Conservation (phyloP, 2,113 vertebrate genomes). For the Cynocephalus volans region DNA sequence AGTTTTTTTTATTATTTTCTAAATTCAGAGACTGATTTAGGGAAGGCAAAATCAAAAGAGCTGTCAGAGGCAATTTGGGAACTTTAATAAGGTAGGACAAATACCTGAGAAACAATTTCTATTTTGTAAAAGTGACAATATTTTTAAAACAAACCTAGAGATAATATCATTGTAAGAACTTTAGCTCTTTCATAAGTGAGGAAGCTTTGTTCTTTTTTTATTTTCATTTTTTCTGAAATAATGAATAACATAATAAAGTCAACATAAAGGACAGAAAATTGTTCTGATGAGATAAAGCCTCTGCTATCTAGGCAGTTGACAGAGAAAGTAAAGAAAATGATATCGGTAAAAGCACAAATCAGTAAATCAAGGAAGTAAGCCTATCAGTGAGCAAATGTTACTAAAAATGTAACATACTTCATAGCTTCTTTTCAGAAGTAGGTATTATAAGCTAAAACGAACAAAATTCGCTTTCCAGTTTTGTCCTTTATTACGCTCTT, state of each 20-base stretch:
- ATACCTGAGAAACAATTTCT: not conserved
- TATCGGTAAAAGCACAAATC: not conserved
- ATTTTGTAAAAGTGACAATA: not conserved
- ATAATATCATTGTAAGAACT: not conserved
- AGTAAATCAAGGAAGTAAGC: not conserved
- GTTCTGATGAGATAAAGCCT: not conserved
- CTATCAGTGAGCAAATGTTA: not conserved
- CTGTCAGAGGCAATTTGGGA: not conserved
- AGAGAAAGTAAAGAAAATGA: not conserved
- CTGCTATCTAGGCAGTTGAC: not conserved
- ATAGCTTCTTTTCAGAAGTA: not conserved
- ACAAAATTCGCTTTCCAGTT: not conserved
- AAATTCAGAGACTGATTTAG: not conserved
- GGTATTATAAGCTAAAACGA: not conserved
- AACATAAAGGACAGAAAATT: not conserved
- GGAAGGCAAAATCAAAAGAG: not conserved
- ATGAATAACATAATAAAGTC: not conserved
- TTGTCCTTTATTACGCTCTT: not conserved
- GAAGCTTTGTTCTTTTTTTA: not conserved
- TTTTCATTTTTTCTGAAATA: not conserved
- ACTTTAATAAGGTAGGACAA: not conserved
- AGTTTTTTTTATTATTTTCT: conserved; percentile 31
- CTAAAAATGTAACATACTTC: not conserved
- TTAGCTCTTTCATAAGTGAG: not conserved
- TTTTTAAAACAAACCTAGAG: not conserved